These are phyloP conservation scores for Sapajus apella DNA, from an alignment of 2,113 vertebrate species.

Conservation along the genomic window DNA sequence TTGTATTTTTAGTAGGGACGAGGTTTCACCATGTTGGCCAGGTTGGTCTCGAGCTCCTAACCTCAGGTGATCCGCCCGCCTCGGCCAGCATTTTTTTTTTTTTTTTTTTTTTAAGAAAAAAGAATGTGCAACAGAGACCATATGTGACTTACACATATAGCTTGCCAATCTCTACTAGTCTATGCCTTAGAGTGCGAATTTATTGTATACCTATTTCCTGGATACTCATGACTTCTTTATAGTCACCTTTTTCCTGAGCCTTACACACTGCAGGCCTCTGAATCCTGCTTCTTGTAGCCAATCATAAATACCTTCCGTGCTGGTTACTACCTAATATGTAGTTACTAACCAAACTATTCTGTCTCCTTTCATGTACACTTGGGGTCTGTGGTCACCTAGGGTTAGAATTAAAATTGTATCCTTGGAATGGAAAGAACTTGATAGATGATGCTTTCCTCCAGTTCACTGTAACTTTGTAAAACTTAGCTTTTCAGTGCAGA, in stretches of 20 bases:
- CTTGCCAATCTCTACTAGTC: background rate
- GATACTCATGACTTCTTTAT: background rate
- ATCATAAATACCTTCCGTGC: background rate
- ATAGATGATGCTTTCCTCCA: background rate
- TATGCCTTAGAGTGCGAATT: background rate
- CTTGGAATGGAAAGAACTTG: background rate
- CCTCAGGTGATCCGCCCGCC: too few species aligned
- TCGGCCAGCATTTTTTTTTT: too few species aligned
- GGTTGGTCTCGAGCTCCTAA: too few species aligned
- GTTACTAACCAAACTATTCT: background rate
- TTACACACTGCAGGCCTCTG: background rate
- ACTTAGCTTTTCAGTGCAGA: constrained; percentile 38
- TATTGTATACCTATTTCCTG: constrained; percentile 11
- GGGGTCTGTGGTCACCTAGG: background rate
- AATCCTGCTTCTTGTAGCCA: constrained; percentile 26
- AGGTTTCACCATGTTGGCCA: too few species aligned
- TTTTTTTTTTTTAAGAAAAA: background rate
- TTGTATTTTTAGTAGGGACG: too few species aligned
- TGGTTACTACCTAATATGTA: background rate
- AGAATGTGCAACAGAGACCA: background rate
- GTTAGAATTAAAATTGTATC: constrained; percentile 43
- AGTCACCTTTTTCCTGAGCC: constrained; percentile 17
- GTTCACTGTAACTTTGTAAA: background rate
- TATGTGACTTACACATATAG: background rate
- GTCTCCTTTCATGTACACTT: background rate